Percentiles rank a stretch among this genome's conserved stretches.
Evolutionary conservation across 1,140 invertebrate genomes (phyloP).

Genomic region (Glossosoma conforme): DNA sequence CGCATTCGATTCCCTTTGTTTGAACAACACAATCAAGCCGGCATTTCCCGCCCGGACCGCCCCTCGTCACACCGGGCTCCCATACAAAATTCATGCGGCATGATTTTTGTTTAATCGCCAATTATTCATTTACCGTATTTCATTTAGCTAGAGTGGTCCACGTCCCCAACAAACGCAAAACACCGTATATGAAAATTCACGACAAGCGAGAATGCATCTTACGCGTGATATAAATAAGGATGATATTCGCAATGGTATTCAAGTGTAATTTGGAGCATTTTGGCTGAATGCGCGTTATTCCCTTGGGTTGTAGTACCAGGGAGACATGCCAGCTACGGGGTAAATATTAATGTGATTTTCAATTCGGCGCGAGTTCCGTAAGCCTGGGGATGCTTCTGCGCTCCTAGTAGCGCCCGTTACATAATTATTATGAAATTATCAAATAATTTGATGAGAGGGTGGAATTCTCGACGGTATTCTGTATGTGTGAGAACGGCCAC

Average conservation of each 20-base stretch:
- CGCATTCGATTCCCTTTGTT: too few species aligned
- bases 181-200: constrained; percentile 5
- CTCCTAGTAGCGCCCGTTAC: constrained; percentile 21
- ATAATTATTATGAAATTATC: constrained; percentile 33
- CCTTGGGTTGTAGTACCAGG: constrained; percentile 18
- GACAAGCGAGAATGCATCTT: constrained; percentile 14
- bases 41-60: neutral
- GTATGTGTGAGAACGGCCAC: constrained; percentile 24
- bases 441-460: constrained; percentile 31
- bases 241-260: neutral
- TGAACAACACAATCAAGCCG: too few species aligned
- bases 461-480: constrained; percentile 25
- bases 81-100: constrained; percentile 30
- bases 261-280: constrained; percentile 3
- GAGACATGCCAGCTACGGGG: constrained; percentile 21
- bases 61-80: constrained; percentile 7
- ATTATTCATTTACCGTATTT: constrained; percentile 33
- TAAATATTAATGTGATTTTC: constrained; percentile 32
- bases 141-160: constrained; percentile 26
- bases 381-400: neutral
- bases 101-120: constrained; percentile 33
- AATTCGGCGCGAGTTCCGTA: constrained; percentile 16
- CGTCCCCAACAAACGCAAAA: constrained; percentile 1
- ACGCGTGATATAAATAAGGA: constrained; percentile 14
- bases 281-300: constrained; percentile 11